Evolutionary conservation across 2,113 vertebrate genomes (phyloP), one percentile per base, ranked within the genome.

Genomic region (Ctenodactylus gundi): DNA sequence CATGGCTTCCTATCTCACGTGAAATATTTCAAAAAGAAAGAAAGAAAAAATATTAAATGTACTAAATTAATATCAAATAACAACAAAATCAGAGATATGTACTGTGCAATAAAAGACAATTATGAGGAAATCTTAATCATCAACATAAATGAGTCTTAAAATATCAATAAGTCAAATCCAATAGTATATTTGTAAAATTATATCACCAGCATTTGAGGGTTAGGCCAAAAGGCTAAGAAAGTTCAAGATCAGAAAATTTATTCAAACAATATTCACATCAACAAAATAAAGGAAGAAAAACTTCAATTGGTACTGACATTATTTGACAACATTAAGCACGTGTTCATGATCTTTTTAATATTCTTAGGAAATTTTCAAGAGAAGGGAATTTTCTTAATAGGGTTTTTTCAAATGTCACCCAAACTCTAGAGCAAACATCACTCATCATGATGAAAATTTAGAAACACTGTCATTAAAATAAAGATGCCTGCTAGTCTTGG

Each of bases 161-260:
- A 70, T 46, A 86, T 70, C 75, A 96, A 60, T 23, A 95, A 88
- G 39, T 92, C 46, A 78, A 93, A 68, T 53, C 7, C 27, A 68
- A 58, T 81, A 64, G 20, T 11, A 46, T 68, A 75, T 39, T 83
- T 67, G 81, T 89, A 5, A 20, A 92, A 75, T 75, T 94, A 90
- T 20, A 62, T 82, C 68, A 86, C 80, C 36, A 90, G 58, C 57
- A 51, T 55, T 90, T 97, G 64, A 41, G 9, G 14, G 44, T 88
- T 41, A 72, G 4, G 21, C 51, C 39, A 90, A 89, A 58, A 73
- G 34, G 3, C 27, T 87, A 80, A 93, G 31, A 53, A 94, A 85
- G 13, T 73, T 75, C 51, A 75, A 51, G 18, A 62, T 51, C 75
- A 80, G 44, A 85, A 95, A 76, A 60, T 87, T 51, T 29, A 73